phyloP scores from a whole-genome alignment of 2,888 invertebrate species.

The Tachystola acroxantha region DNA sequence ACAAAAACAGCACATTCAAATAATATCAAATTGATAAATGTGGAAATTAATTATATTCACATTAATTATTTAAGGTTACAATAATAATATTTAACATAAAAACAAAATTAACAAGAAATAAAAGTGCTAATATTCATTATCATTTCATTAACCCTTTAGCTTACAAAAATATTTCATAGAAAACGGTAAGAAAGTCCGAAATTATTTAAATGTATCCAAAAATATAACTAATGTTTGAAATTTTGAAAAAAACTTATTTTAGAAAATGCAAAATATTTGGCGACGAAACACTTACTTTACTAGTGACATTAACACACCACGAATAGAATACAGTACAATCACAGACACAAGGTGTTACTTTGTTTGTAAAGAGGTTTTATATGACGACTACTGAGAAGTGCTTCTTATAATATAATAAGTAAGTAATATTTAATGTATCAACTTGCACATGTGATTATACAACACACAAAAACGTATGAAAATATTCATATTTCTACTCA shows the following conservation, averaged over 20 bases:
- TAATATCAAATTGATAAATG: conserved; percentile 1
- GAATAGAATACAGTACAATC: conserved; percentile 17
- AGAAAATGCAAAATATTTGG: conserved; percentile 8
- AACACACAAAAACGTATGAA: conserved; percentile 11
- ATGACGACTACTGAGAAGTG: no score
- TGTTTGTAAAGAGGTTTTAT: no score
- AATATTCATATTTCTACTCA: conserved; percentile 17
- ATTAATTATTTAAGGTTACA: neutral
- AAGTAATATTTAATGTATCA: neutral
- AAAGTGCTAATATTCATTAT: no score
- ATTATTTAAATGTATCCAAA: neutral
- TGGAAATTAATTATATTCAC: neutral
- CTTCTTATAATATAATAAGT: no score
- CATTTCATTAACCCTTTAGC: no score
- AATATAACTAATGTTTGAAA: conserved; percentile 3
- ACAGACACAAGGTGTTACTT: conserved; percentile 19
- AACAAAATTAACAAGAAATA: no score
- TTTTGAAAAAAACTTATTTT: conserved; percentile 2
- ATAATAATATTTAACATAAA: conserved; percentile 2
- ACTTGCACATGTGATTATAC: conserved; percentile 8
- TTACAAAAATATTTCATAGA: neutral
- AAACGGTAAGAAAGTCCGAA: neutral
- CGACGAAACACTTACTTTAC: conserved; percentile 5
- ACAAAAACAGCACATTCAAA: neutral
- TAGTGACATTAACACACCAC: conserved; percentile 10